Percentiles rank a stretch among this genome's conserved stretches.
phyloP scores from a whole-genome alignment of 2,113 vertebrate species.

The Taurulus bubalis region DNA sequence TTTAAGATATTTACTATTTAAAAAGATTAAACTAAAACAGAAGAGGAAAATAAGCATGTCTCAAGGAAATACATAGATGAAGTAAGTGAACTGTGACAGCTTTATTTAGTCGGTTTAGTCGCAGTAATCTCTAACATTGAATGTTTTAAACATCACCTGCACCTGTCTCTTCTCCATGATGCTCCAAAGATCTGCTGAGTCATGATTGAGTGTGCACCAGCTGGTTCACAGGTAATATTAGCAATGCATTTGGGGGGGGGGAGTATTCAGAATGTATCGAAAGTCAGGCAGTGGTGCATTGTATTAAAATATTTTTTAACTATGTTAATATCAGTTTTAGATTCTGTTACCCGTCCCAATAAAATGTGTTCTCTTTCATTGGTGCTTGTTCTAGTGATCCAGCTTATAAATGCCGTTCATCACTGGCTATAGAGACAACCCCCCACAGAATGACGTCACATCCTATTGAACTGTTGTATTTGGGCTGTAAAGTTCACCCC shows the following conservation, averaged over 20 bases:
- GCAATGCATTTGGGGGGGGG: not conserved
- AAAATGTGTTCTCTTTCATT: not conserved
- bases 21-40: not conserved
- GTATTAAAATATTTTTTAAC: not conserved
- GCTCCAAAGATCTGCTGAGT: conserved; percentile 14
- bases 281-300: not conserved
- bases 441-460: not conserved
- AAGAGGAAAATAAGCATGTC: not conserved
- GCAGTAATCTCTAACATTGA: not conserved
- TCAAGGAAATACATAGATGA: not conserved
- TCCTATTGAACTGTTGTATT: conserved; percentile 65
- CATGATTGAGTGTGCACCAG: not conserved
- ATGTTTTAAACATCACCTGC: not conserved
- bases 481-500: conserved; percentile 37
- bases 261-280: not conserved
- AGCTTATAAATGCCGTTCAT: not conserved
- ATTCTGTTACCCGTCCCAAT: not conserved
- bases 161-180: not conserved
- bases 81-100: not conserved
- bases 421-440: not conserved
- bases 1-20: not conserved
- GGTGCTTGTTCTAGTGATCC: not conserved
- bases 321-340: not conserved
- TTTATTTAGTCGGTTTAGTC: not conserved
- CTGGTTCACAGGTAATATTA: not conserved